Percentiles rank a stretch among this genome's conserved stretches.
phyloP scores from a whole-genome alignment of 2,888 invertebrate genomes.

The Tipula helvola region DNA sequence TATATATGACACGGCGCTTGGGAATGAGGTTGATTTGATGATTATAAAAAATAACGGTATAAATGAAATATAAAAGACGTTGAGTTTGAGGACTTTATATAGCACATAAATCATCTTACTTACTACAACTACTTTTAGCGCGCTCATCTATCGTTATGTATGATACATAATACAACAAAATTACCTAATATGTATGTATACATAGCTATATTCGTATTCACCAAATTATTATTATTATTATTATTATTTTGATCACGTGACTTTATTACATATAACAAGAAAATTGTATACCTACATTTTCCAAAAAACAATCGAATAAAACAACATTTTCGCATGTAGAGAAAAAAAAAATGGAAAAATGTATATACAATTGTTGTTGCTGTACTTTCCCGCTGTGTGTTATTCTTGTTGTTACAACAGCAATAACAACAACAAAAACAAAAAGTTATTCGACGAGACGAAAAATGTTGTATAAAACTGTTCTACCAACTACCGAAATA shows the following conservation, averaged over 20 bases:
- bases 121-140: background rate
- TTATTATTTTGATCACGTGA: background rate
- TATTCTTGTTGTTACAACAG: background rate
- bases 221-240: background rate
- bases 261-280: background rate
- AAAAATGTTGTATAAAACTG: constrained; percentile 4
- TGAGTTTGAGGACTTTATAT: background rate
- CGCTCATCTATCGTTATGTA: background rate
- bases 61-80: background rate
- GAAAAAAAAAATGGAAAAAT: background rate
- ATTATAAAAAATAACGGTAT: background rate
- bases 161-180: background rate
- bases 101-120: background rate
- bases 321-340: background rate
- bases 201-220: background rate
- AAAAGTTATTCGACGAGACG: constrained; percentile 6
- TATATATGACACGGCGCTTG: background rate
- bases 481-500: constrained; percentile 8
- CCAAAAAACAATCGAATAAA: background rate
- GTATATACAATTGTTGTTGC: background rate
- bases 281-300: background rate
- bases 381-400: background rate
- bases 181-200: background rate
- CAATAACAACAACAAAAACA: background rate
- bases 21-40: background rate